Base-by-base conservation (phyloP, 2,113 vertebrate genomes). In the Triplophysa rosa region DNA sequence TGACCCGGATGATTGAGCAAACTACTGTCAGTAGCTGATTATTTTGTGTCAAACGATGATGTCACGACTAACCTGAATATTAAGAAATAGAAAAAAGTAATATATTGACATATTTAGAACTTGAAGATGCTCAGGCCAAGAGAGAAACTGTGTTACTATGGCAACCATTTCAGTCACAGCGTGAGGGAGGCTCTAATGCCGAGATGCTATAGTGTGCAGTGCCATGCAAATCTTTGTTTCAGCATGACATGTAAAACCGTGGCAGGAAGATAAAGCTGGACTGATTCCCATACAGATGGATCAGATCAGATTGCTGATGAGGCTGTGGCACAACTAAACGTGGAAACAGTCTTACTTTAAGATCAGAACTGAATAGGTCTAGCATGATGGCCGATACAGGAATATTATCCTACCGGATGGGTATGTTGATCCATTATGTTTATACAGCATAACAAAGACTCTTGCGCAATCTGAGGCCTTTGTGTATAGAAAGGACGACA, bases 81-180 rank as follows among this genome's bases (percentile, higher is more conserved):
- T 17, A 17, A 0, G 14, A 6, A 52, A 52, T 14, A 4, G 1
- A 52, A 52, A 52, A 52, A 24, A 58, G n/a, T 6, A 11, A 45
- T 52, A 6, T 52, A 52, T 16, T 42, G 54, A 42, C 56, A 17
- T 40, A 33, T 72, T 40, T 5, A 8, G 6, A 23, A 16, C 16
- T 17, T 78, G 40, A 58, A 76, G 21, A 61, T 59, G 52, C 63
- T 42, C 52, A 69, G 68, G 47, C 42, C 23, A 14, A 63, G 61
- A 29, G 37, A 77, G 56, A 78, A 67, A 69, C 59, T 61, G 64
- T 64, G 72, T 73, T 69, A 59, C 69, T 56, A 80, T 81, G 68
- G 72, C 83, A 78, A 62, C 75, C 73, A 24, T 75, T 73, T 80
- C 75, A 81, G 73, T 77, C 69, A 66, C 77, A 66, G 74, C 62